Percentiles rank a stretch among this genome's conserved stretches.
Conservation (phyloP, 2,113 vertebrate species). For the Triplophysa tibetana region DNA sequence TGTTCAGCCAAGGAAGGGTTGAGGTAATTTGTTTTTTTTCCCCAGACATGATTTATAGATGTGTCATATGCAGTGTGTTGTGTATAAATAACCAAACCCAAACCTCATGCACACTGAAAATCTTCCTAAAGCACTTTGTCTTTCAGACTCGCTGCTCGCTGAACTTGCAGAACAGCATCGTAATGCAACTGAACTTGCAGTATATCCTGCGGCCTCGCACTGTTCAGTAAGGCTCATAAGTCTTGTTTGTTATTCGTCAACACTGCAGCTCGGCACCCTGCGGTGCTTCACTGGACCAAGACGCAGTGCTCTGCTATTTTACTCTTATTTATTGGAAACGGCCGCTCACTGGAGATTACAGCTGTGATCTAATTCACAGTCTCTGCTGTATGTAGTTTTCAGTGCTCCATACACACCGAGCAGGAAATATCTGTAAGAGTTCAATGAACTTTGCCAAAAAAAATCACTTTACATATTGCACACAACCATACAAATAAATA, state of each 20-base stretch:
- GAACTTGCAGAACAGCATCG: neutral
- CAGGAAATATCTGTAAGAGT: too few species aligned
- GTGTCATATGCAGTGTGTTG: neutral
- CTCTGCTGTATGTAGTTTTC: too few species aligned
- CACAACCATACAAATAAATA: too few species aligned
- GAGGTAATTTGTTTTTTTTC: too few species aligned
- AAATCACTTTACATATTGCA: too few species aligned
- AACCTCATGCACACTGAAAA: neutral
- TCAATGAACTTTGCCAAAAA: too few species aligned
- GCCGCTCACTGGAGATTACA: neutral
- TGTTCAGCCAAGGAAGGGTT: neutral
- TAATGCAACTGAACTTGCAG: neutral
- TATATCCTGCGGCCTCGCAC: neutral
- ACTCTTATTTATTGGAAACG: constrained; percentile 39
- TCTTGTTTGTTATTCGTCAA: constrained; percentile 22
- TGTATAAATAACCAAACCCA: neutral
- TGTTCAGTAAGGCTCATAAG: neutral
- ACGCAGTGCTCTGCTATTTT: neutral
- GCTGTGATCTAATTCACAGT: too few species aligned
- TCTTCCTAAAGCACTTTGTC: neutral
- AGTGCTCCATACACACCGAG: too few species aligned
- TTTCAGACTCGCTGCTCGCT: neutral
- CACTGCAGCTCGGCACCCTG: constrained; percentile 1
- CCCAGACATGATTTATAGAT: neutral
- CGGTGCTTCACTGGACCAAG: neutral